Percentiles rank a stretch among this genome's conserved stretches.
Conservation (phyloP, 2,888 invertebrate species). For the Leptinotarsa rubiginosa region DNA sequence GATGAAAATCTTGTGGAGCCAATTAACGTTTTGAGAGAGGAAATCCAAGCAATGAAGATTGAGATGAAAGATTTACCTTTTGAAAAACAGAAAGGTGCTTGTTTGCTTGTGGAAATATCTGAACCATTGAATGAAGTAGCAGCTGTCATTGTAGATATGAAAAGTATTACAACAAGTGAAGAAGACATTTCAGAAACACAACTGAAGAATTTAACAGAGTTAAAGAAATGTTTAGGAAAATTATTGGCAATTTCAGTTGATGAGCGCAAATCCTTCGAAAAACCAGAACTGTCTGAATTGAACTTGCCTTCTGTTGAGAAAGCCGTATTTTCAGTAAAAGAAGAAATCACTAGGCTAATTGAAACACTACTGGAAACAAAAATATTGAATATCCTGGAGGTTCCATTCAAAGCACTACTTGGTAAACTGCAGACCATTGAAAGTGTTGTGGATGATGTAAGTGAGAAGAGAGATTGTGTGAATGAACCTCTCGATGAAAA, state of each 20-base stretch:
- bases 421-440: conserved; percentile 29
- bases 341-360: conserved; percentile 36
- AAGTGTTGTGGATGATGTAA: not conserved
- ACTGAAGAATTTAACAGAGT: conserved; percentile 31
- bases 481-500: not conserved
- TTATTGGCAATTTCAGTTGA: conserved; percentile 44
- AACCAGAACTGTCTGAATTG: conserved; percentile 34
- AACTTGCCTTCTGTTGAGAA: conserved; percentile 28
- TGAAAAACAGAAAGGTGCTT: conserved; percentile 34
- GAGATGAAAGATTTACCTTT: conserved; percentile 6
- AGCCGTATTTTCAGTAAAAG: conserved; percentile 43
- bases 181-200: conserved; percentile 30
- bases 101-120: conserved; percentile 40
- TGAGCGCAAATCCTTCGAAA: conserved; percentile 39
- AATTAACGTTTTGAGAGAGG: not conserved
- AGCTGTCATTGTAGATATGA: conserved; percentile 33
- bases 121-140: conserved; percentile 36
- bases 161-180: conserved; percentile 2
- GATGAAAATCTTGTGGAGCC: conserved; percentile 37
- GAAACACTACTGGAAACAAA: not conserved
- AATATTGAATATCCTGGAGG: conserved; percentile 16
- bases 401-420: conserved; percentile 39
- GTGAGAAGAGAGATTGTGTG: not conserved
- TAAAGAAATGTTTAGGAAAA: conserved; percentile 47
- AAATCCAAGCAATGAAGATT: conserved; percentile 15